Evolutionary conservation across 37 sponge, comb jelly and placozoan species (phyloP), one percentile per base, ranked within the genome.

Genomic region (Mnemiopsis leidyi): DNA sequence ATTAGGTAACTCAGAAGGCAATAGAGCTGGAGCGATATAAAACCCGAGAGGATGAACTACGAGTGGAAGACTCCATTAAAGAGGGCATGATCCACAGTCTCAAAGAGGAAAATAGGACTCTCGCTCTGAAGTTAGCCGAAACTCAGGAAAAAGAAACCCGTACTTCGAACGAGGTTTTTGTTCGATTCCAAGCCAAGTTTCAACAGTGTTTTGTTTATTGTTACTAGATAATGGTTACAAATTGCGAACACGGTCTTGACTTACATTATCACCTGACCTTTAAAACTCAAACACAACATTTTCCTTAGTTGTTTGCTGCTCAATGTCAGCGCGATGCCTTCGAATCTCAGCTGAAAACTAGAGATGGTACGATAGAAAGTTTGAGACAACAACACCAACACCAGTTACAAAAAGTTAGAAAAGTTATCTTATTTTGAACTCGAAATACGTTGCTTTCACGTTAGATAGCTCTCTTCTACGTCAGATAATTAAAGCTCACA

Each of bases 301-400:
- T 32, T 32, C 36, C 21, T 2, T 36, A 79, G 82, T 32, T 79
- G 82, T 79, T 79, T 23, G 82, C 82, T 23, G 33, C 5, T 32
- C 37, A 31, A 29, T 79, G 82, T 79, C 82, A 79, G 36, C 23
- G 82, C 23, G 82, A 79, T 32, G 33, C 82, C 3, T 32, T 36
- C 36, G 82, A 79, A 35, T 32, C 82, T 29, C 82, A 79, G 82
- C 37, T 79, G 7, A 79, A 35, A 33, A 79, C 82, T 23, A 28
- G 82, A 23, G 82, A 79, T 32, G 82, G 37, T 35, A 79, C 82
- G 37, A 79, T 79, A 29, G 82, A 79, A 29, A 79, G 36, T 32
- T 36, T 79, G 2, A 32, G 82, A 7, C 37, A 32, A 23, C 82
- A 79, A 29, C 82, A 79, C 82, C 82, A 79, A 16, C 82, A 79